Evolutionary conservation across 2,113 vertebrate genomes (phyloP).

Genomic region (Origma solitaria): DNA sequence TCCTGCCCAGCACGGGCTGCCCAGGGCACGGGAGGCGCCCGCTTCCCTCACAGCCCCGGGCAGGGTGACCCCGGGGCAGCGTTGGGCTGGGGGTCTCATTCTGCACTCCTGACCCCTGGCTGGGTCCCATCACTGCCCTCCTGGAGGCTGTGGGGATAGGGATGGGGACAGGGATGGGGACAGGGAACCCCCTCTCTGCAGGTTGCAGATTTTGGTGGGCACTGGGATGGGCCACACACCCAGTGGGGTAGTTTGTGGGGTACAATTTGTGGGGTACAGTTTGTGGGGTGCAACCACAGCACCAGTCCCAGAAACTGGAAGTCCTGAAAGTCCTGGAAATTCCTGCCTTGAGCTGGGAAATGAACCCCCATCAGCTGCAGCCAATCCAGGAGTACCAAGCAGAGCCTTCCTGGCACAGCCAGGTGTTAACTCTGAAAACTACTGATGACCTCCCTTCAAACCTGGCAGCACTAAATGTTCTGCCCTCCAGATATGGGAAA

Average conservation of each 20-base stretch:
- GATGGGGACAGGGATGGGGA: not conserved
- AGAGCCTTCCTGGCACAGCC: not conserved
- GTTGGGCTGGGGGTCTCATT: rapidly evolving
- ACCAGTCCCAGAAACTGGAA: not conserved
- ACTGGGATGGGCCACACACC: rapidly evolving
- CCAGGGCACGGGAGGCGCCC: rapidly evolving
- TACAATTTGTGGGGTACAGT: not conserved
- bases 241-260: not conserved
- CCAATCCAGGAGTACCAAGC: not conserved
- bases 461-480: not conserved
- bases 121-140: not conserved
- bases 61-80: not conserved
- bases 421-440: not conserved
- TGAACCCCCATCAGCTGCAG: not conserved
- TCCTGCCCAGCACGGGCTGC: not conserved
- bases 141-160: not conserved
- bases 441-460: not conserved
- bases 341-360: not conserved
- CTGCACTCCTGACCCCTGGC: not conserved
- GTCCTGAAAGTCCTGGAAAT: not conserved
- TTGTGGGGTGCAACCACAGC: not conserved
- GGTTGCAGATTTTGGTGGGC: not conserved
- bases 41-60: rapidly evolving
- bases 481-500: rapidly evolving
- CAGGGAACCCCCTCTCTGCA: rapidly evolving